phyloP scores from a whole-genome alignment of 2,888 invertebrate species.

The Augochlorella aurata region DNA sequence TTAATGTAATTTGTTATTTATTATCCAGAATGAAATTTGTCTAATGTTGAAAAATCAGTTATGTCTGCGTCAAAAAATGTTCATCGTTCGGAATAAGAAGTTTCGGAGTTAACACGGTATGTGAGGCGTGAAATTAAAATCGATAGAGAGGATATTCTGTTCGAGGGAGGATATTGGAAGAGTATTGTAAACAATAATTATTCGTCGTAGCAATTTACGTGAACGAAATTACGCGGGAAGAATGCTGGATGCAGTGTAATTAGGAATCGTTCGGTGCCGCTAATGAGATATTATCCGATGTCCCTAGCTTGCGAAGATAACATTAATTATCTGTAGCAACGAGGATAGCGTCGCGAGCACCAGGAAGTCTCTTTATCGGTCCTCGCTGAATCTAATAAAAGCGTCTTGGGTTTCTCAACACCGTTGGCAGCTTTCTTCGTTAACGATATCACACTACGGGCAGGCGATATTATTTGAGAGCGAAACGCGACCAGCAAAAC shows the following conservation, averaged over 20 bases:
- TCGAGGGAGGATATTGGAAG: neutral
- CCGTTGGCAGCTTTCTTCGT: neutral
- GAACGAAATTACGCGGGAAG: slow-evolving; percentile 32
- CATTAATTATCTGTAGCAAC: slow-evolving; percentile 65
- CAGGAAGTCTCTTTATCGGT: slow-evolving; percentile 68
- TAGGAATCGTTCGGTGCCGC: slow-evolving; percentile 42
- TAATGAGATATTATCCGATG: slow-evolving; percentile 58
- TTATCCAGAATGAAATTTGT: too few species aligned
- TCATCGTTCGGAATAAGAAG: too few species aligned
- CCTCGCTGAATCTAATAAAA: slow-evolving; percentile 57
- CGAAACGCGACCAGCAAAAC: neutral
- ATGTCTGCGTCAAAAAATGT: too few species aligned
- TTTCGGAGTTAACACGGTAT: neutral
- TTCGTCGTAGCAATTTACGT: neutral
- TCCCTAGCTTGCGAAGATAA: slow-evolving; percentile 58
- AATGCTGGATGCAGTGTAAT: slow-evolving; percentile 36
- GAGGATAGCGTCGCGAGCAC: slow-evolving; percentile 45
- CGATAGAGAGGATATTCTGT: neutral
- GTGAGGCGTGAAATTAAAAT: neutral
- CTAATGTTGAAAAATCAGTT: too few species aligned
- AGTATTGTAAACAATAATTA: neutral
- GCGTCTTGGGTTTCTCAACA: slow-evolving; percentile 6
- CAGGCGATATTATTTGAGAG: neutral
- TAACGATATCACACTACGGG: neutral
- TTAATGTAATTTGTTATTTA: too few species aligned